These are phyloP conservation scores for Lasius platythorax DNA, from an alignment of 2,888 invertebrate genomes.

Conservation along the genomic window DNA sequence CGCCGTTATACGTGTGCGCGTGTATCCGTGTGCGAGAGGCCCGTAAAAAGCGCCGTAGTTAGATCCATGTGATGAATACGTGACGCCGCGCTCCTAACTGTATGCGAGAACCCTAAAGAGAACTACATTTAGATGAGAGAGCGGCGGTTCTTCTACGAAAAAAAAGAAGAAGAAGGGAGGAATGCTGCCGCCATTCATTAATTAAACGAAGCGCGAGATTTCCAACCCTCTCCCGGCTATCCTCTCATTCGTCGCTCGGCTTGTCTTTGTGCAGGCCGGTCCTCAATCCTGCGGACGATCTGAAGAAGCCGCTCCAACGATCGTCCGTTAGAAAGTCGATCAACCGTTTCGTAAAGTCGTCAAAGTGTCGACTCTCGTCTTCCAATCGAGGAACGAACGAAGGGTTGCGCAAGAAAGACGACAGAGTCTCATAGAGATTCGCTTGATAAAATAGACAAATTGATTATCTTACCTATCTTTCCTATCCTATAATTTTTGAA, in stretches of 20 bases:
- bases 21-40: constrained; percentile 48
- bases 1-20: constrained; percentile 16
- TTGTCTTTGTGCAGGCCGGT: constrained; percentile 73
- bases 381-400: constrained; percentile 33
- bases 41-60: constrained; percentile 71
- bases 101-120: constrained; percentile 64
- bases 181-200: constrained; percentile 81
- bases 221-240: constrained; percentile 75
- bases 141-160: constrained; percentile 69
- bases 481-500: background rate
- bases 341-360: constrained; percentile 75
- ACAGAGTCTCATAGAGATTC: background rate
- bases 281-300: constrained; percentile 72
- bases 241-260: constrained; percentile 52
- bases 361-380: constrained; percentile 49
- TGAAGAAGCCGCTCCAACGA: constrained; percentile 73
- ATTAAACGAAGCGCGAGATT: constrained; percentile 85
- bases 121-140: constrained; percentile 64
- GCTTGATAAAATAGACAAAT: background rate
- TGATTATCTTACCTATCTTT: background rate
- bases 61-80: constrained; percentile 59
- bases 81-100: constrained; percentile 62
- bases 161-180: constrained; percentile 62
- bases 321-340: constrained; percentile 77
- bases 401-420: background rate